Evolutionary conservation across 1,140 invertebrate species (phyloP).

Genomic region (Trichonephila clavipes): DNA sequence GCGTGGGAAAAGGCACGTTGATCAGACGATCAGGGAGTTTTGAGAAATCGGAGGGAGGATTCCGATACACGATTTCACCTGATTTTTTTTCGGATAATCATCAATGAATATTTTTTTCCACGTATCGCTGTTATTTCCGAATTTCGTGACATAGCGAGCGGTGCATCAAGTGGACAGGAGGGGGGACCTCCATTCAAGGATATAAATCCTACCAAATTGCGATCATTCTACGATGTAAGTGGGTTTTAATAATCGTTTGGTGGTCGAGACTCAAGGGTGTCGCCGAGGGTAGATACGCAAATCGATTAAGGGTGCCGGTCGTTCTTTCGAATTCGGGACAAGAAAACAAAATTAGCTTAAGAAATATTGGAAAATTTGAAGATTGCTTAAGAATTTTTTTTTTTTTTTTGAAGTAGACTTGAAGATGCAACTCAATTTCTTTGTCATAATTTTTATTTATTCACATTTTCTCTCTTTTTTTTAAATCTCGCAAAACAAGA

Average conservation of each 20-base stretch:
- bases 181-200: background rate
- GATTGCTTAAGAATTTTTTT: too few species aligned
- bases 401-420: too few species aligned
- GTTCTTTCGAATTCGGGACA: background rate
- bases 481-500: too few species aligned
- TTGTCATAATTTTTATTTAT: too few species aligned
- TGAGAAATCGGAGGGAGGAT: constrained; percentile 53
- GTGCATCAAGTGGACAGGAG: constrained; percentile 6
- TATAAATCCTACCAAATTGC: constrained; percentile 61
- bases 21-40: constrained; percentile 57
- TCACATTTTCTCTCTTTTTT: too few species aligned
- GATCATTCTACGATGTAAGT: constrained; percentile 44
- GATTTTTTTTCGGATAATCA: constrained; percentile 20
- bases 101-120: background rate
- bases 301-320: constrained; percentile 8
- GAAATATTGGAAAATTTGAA: too few species aligned
- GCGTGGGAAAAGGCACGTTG: constrained; percentile 48
- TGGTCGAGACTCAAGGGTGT: constrained; percentile 46
- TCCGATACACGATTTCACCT: constrained; percentile 44
- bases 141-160: background rate
- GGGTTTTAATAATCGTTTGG: constrained; percentile 53
- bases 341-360: background rate
- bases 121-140: constrained; percentile 8
- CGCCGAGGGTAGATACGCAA: constrained; percentile 35
- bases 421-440: too few species aligned